These are phyloP conservation scores for Oscheius sp. DNA, from an alignment of 2,888 invertebrate species.

Conservation along the genomic window DNA sequence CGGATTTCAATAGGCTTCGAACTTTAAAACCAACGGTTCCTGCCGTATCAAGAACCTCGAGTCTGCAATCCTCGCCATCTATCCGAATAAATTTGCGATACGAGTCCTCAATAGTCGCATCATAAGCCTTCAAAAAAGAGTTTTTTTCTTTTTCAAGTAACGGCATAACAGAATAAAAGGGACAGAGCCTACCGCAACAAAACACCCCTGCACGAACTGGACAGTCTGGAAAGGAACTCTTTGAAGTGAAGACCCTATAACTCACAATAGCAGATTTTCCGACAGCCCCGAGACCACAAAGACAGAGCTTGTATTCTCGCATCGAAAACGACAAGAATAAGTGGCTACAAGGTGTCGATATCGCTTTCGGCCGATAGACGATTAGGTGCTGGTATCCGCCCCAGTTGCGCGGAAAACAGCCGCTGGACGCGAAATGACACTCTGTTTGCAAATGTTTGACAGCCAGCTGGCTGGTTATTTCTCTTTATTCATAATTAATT, in stretches of 20 bases:
- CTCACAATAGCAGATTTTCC: conserved; percentile 90
- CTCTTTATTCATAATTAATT: not conserved
- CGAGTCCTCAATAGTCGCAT: conserved; percentile 99
- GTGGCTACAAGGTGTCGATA: conserved; percentile 8
- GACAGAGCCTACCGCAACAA: conserved; percentile 81
- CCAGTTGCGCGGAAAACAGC: conserved; percentile 25
- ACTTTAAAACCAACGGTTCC: conserved; percentile 82
- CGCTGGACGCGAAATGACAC: not conserved
- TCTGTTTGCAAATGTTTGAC: conserved; percentile 1
- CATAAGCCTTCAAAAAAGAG: conserved; percentile 80
- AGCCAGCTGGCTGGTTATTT: not conserved
- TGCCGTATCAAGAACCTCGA: conserved; percentile 98
- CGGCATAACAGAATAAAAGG: no score
- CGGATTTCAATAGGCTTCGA: not conserved
- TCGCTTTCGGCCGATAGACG: conserved; percentile 19
- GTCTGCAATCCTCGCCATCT: conserved; percentile 98
- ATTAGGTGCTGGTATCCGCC: conserved; percentile 23
- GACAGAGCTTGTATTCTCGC: conserved; percentile 99
- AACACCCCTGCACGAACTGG: conserved; percentile 97
- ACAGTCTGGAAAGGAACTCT: conserved; percentile 80
- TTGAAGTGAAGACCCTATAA: not conserved
- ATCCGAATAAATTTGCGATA: conserved; percentile 99
- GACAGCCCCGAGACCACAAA: conserved; percentile 97
- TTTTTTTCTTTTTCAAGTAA: no score
- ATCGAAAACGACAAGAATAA: conserved; percentile 77